Base-by-base conservation (phyloP, 2,113 vertebrate genomes). In the Benthochromis sp. region DNA sequence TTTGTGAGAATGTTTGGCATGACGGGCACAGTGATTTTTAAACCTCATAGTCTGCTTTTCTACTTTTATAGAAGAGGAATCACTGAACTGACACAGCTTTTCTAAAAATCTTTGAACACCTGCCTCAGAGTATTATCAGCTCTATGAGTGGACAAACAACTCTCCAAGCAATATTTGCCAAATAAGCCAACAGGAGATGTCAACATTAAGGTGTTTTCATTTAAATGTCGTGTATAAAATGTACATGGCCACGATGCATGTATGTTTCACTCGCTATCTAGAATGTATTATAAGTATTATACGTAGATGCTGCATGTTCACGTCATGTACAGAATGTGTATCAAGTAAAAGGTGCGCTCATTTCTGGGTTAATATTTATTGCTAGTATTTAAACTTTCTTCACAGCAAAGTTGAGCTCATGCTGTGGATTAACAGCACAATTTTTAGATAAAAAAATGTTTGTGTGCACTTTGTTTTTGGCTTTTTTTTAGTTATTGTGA, bases 381-480 rank as follows among this genome's bases (percentile, higher is more conserved):
- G 21, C 45, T 87, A 59, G 55, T 13, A 47, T 87, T 76, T 59
- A 38, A 81, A 40, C n/a, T 69, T 79, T 57, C 55, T 76, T 29
- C 69, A 50, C 81, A 84, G 82, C 86, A 88, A 81, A 90, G 82
- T 84, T 89, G 83, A 92, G 82, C 50, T 91, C 17, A 83, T 36
- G 61, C 81, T 93, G 78, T 84, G 69, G 4, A 88, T 63, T 17
- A 24, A 59, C 55, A 63, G 52, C 45, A 53, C 29, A 4, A 11
- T 86, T 80, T 89, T 92, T 86, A 83, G 57, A 43, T 86, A 40
- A 83, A 84, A 11, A 13, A 11, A 78, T 76, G 10, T 89, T 54
- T 88, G 83, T 81, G 85, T 85, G 89, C 78, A 91, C 90, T 73
- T 91, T 86, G 61, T 82, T 88, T 92, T 73, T 85, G 84, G 50